phyloP scores from a whole-genome alignment of 2,888 invertebrate species.

The Neuroscelio doddi region DNA sequence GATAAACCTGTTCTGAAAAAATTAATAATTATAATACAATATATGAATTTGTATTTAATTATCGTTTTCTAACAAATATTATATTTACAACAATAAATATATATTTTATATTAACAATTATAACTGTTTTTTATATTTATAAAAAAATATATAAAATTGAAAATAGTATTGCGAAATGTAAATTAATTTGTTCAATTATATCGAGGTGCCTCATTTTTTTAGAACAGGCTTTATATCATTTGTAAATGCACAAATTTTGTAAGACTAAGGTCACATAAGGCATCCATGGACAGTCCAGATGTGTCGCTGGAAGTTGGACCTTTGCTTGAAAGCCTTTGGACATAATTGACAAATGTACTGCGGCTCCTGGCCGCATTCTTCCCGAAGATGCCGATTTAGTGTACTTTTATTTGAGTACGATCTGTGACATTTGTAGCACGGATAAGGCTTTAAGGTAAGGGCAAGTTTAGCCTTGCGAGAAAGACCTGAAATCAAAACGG shows the following conservation, averaged over 20 bases:
- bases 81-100: too few species aligned
- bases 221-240: too few species aligned
- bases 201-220: background rate
- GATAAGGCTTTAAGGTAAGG: constrained; percentile 37
- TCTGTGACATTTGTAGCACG: constrained; percentile 56
- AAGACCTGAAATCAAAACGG: constrained; percentile 40
- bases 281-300: constrained; percentile 55
- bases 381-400: constrained; percentile 66
- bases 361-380: constrained; percentile 67
- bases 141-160: too few species aligned
- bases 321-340: constrained; percentile 60
- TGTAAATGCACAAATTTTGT: too few species aligned
- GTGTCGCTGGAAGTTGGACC: constrained; percentile 63
- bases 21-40: too few species aligned
- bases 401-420: constrained; percentile 78
- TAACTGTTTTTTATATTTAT: too few species aligned
- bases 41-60: too few species aligned
- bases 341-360: constrained; percentile 65
- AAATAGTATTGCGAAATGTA: too few species aligned
- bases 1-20: too few species aligned
- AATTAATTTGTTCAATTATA: background rate
- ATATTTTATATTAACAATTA: too few species aligned
- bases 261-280: constrained; percentile 17
- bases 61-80: too few species aligned
- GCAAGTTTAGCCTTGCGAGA: constrained; percentile 41